phyloP scores from a whole-genome alignment of 2,113 vertebrate species.

The Cacatua alba region DNA sequence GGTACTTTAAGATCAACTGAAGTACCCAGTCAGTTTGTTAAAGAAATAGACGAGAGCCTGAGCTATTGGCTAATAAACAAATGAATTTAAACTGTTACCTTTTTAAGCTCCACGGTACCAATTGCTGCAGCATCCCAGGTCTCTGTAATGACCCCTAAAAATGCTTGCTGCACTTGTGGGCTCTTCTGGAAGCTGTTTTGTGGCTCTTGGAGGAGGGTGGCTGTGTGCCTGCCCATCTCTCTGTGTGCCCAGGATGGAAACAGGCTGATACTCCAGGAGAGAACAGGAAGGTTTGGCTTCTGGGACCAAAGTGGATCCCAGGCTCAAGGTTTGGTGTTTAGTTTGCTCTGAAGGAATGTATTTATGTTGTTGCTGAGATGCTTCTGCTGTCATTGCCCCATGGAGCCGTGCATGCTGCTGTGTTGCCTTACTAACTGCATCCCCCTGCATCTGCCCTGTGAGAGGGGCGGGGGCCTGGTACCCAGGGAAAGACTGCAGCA shows the following conservation, averaged over 20 bases:
- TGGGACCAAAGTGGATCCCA: accelerated
- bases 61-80: neutral
- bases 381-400: accelerated
- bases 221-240: neutral
- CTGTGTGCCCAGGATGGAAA: neutral
- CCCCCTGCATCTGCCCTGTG: neutral
- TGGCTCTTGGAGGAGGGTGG: accelerated
- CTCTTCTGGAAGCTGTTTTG: neutral
- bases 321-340: neutral
- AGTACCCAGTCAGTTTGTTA: neutral
- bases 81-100: accelerated
- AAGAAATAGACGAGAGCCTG: too few relatives aligned
- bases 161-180: accelerated
- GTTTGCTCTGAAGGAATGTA: neutral
- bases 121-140: neutral
- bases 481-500: neutral
- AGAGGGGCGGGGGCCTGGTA: neutral
- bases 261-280: accelerated
- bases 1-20: neutral
- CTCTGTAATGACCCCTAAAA: accelerated
- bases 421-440: neutral
- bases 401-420: neutral
- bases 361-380: neutral
- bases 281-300: neutral
- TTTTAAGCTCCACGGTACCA: accelerated